phyloP scores from a whole-genome alignment of 92 coral and sea anemone species.

The Zoanthus sansibaricus region DNA sequence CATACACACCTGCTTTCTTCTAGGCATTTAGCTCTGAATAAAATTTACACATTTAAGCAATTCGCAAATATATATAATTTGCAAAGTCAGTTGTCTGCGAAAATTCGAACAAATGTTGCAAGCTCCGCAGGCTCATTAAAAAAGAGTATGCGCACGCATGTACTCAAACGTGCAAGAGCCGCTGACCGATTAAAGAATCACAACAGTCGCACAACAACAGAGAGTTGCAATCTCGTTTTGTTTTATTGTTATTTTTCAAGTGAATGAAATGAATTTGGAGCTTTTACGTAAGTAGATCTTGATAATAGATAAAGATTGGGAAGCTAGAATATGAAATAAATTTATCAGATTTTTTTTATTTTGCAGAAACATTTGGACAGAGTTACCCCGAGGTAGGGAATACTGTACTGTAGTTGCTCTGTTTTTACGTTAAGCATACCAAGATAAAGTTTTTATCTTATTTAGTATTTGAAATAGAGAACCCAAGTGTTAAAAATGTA shows the following conservation, averaged over 20 bases:
- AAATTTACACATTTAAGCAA: background rate
- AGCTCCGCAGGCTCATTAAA: too few species aligned
- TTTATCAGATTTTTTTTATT: slow-evolving; percentile 1
- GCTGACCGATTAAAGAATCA: slow-evolving; percentile 10
- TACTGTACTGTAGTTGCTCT: background rate
- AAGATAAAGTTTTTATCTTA: too few species aligned
- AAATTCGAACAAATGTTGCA: background rate
- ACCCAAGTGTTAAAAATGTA: too few species aligned
- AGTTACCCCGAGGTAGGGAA: slow-evolving; percentile 96
- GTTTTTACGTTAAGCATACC: background rate
- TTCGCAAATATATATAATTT: too few species aligned
- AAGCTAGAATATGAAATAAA: background rate
- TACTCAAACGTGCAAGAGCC: background rate
- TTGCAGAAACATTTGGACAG: slow-evolving; percentile 97
- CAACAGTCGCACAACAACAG: background rate
- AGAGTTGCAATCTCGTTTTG: too few species aligned
- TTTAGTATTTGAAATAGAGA: too few species aligned
- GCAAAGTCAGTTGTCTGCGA: too few species aligned
- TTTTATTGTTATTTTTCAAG: background rate
- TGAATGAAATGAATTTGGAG: slow-evolving; percentile 84
- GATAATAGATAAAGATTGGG: background rate
- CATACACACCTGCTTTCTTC: slow-evolving; percentile 35
- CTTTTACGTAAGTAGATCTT: slow-evolving; percentile 87
- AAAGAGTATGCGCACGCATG: slow-evolving; percentile 19
- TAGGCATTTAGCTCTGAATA: background rate